Evolutionary conservation across 2,888 invertebrate genomes (phyloP), one percentile per base, ranked within the genome.

Genomic region (Dynastes hyllus): DNA sequence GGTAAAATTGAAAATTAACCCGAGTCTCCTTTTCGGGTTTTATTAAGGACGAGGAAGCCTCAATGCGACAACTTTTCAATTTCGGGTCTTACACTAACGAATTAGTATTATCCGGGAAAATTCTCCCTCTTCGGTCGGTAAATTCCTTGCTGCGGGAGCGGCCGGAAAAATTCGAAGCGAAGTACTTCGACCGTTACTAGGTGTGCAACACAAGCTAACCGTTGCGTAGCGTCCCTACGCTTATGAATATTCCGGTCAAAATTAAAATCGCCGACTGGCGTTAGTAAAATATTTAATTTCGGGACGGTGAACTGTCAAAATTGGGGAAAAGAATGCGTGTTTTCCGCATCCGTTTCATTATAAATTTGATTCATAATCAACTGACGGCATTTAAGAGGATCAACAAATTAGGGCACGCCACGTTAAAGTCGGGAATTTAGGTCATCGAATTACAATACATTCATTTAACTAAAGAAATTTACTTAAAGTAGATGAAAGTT

Each of bases 1-100:
- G 71, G 69, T 66, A 79, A 81, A 80, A 82, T 81, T 82, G 82
- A 81, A 81, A 82, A 82, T 81, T 82, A 81, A 69, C 78, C 50
- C 58, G 58, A n/a, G 63, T 71, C 61, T 58, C 63, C 45, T 71
- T 78, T 67, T 40, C 55, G 53, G 61, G 78, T 70, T 61, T 78
- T 71, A 71, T 71, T 78, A 63, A 70, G 78, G 71, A 51, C 53
- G 29, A 11, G 27, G 32, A 32, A 32, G 13, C 67, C 16, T 29
- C 58, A 27, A 71, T 16, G 78, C 71, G 70, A 63, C 71, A 71
- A 78, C 78, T 78, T 78, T 78, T 71, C 78, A 70, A 71, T 71
- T 78, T 65, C 50, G 58, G 58, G 22, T 50, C 69, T 78, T 78
- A 71, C 32, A 63, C 71, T 29, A 53, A 76, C 66, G 67, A 66